Evolutionary conservation across 2,888 invertebrate genomes (phyloP).

Genomic region (Drosophila imparisetae): DNA sequence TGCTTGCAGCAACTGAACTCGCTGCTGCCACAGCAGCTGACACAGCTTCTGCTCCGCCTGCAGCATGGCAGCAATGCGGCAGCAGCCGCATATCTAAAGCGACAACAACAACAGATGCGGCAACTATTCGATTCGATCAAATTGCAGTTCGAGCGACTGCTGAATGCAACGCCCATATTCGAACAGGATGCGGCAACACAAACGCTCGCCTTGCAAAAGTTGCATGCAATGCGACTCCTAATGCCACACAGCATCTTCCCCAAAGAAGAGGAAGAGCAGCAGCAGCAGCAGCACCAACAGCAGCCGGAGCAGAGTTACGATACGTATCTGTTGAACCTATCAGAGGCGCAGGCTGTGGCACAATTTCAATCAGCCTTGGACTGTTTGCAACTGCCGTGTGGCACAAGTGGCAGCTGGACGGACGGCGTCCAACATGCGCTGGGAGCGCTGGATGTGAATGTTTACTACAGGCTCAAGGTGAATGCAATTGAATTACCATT

Average conservation of each 20-base stretch:
- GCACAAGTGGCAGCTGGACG: not conserved
- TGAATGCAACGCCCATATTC: conserved; percentile 71
- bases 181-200: conserved; percentile 62
- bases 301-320: conserved; percentile 55
- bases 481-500: conserved; percentile 81
- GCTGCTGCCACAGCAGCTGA: conserved; percentile 70
- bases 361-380: conserved; percentile 51
- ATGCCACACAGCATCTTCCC: conserved; percentile 46
- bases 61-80: conserved; percentile 55
- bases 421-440: conserved; percentile 7
- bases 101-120: conserved; percentile 42
- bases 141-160: conserved; percentile 70
- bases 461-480: conserved; percentile 77
- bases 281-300: not conserved
- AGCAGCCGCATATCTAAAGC: conserved; percentile 29
- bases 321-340: conserved; percentile 68
- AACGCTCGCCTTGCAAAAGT: conserved; percentile 66
- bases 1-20: conserved; percentile 71
- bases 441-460: conserved; percentile 79
- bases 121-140: conserved; percentile 68
- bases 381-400: conserved; percentile 42
- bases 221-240: conserved; percentile 72
- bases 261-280: not conserved
- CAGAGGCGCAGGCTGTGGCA: conserved; percentile 33
- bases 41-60: conserved; percentile 63